Evolutionary conservation across 2,888 invertebrate genomes (phyloP).

Genomic region (Latrodectus hesperus): DNA sequence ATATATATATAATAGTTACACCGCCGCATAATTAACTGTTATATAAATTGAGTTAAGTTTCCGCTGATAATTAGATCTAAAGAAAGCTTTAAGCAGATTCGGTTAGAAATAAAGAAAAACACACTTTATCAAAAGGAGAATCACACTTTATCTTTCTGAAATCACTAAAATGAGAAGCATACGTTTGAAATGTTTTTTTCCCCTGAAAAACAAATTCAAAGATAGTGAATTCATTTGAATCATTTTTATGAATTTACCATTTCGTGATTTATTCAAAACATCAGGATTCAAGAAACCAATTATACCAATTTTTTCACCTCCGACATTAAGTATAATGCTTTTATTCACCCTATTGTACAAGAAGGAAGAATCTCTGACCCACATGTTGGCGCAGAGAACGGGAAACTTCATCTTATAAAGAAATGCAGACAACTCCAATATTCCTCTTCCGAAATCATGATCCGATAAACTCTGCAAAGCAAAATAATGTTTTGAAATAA

Average conservation of each 20-base stretch:
- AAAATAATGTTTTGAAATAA: neutral
- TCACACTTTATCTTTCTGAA: too few species aligned
- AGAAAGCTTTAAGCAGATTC: too few species aligned
- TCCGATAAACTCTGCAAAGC: constrained; percentile 35
- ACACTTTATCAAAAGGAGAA: too few species aligned
- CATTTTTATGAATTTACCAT: constrained; percentile 11
- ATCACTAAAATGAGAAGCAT: too few species aligned
- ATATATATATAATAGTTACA: too few species aligned
- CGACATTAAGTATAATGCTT: constrained; percentile 12
- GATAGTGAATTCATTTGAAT: too few species aligned
- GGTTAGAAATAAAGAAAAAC: too few species aligned
- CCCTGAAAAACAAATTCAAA: too few species aligned
- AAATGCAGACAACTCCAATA: constrained; percentile 29
- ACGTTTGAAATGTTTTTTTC: too few species aligned
- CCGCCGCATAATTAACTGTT: too few species aligned
- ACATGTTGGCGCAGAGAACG: constrained; percentile 46
- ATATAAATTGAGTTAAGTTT: too few species aligned
- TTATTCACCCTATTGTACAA: constrained; percentile 38
- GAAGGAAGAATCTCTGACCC: constrained; percentile 9
- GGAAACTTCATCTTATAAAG: constrained; percentile 43
- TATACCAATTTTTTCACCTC: constrained; percentile 37
- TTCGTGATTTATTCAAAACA: constrained; percentile 14
- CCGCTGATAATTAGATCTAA: too few species aligned
- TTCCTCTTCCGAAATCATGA: constrained; percentile 35
- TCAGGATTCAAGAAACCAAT: constrained; percentile 41